phyloP scores from a whole-genome alignment of 2,797 vertebrate genomes.

The Spatula clypeata region DNA sequence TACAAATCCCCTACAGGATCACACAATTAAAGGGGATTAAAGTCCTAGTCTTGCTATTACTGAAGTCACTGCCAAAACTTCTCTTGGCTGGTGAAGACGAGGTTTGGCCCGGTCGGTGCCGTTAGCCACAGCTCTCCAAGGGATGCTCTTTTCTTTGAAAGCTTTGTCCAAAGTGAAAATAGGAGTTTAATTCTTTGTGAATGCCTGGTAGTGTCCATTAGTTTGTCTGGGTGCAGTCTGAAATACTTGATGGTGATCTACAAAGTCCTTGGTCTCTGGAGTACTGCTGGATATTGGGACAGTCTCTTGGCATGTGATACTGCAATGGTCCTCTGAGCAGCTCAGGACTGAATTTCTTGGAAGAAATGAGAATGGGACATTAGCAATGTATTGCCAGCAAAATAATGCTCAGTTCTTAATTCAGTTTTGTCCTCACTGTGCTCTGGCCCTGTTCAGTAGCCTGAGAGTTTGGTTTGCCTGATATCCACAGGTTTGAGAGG shows the following conservation, averaged over 20 bases:
- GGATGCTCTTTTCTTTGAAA: constrained; percentile 59
- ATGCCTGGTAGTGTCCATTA: constrained; percentile 35
- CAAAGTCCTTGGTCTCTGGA: background rate
- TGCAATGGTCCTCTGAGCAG: background rate
- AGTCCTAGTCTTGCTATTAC: constrained; percentile 24
- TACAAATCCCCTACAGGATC: constrained; percentile 63
- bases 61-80: constrained; percentile 54
- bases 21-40: constrained; percentile 71
- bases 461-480: background rate
- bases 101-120: background rate
- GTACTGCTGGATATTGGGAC: background rate
- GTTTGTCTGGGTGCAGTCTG: constrained; percentile 33
- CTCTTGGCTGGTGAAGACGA: background rate
- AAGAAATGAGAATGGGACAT: background rate
- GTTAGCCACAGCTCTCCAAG: constrained; percentile 54
- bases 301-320: background rate
- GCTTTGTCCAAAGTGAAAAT: constrained; percentile 26
- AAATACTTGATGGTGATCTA: constrained; percentile 48
- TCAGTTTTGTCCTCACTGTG: background rate
- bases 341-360: background rate
- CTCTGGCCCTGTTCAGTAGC: background rate
- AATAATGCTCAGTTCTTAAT: background rate
- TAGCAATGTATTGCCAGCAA: background rate
- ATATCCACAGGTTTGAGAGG: background rate
- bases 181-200: constrained; percentile 48